phyloP scores from a whole-genome alignment of 1,140 invertebrate genomes.

The Mycetomoellerius zeteki region DNA sequence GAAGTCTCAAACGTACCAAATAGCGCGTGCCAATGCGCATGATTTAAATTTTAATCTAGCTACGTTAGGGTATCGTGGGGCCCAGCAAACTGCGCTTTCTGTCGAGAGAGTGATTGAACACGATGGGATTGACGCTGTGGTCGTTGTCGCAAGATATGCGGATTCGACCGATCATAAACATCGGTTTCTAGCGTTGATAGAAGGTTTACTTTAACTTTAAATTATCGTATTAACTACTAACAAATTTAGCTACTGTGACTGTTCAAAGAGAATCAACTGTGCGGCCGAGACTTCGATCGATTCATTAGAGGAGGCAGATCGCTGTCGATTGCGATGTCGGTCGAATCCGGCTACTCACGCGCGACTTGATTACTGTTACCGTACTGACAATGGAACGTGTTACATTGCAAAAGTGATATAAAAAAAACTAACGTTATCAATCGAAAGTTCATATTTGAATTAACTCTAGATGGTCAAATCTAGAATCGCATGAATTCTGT shows the following conservation, averaged over 20 bases:
- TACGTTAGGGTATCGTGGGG: conserved; percentile 46
- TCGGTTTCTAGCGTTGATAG: background rate
- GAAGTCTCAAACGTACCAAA: conserved; percentile 76
- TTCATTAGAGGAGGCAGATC: background rate
- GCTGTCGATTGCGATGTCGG: background rate
- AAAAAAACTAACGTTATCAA: too few relatives aligned
- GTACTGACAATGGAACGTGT: too few relatives aligned
- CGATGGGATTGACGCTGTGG: background rate
- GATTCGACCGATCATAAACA: background rate
- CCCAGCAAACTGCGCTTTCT: conserved; percentile 33
- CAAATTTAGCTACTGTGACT: background rate
- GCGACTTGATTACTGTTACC: conserved; percentile 11
- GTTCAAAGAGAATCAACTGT: background rate
- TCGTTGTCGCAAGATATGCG: conserved; percentile 12
- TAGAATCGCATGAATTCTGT: too few relatives aligned
- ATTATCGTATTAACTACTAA: conserved; percentile 3
- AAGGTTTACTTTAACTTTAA: background rate
- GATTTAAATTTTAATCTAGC: conserved; percentile 76
- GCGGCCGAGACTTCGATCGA: background rate
- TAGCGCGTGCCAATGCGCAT: conserved; percentile 81
- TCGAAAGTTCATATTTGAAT: too few relatives aligned
- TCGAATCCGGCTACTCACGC: conserved; percentile 17
- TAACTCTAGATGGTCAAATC: too few relatives aligned
- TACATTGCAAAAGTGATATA: too few relatives aligned
- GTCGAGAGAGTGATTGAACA: conserved; percentile 13